A percentile compares a stretch with the other conserved stretches of the same genome.
Conservation (phyloP, 2,888 invertebrate genomes). For the Drosophila borealis region DNA sequence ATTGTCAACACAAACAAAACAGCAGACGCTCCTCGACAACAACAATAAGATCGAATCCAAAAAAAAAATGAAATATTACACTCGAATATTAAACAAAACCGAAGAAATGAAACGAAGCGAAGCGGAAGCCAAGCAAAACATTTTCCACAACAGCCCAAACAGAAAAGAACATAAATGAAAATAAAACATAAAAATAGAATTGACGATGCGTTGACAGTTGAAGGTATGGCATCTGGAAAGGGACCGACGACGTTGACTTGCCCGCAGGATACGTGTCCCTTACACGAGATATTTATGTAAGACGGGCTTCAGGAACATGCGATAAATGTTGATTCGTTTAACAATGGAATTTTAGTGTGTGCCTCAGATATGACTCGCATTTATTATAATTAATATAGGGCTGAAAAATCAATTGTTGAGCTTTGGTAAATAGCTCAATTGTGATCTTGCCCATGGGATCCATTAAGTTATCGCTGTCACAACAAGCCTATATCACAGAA, state of each 20-base stretch:
- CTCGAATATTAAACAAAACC: conserved; percentile 72
- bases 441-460: too few relatives aligned
- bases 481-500: too few relatives aligned
- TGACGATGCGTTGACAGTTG: conserved; percentile 79
- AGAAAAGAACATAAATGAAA: conserved; percentile 59
- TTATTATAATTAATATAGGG: not conserved
- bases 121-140: conserved; percentile 66
- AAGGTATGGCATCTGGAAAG: conserved; percentile 35
- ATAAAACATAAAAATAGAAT: conserved; percentile 81
- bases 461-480: too few relatives aligned
- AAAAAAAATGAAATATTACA: conserved; percentile 77
- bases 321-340: conserved; percentile 9
- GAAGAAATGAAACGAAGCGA: conserved; percentile 44
- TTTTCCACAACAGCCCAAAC: conserved; percentile 18
- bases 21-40: conserved; percentile 48
- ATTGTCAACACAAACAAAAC: conserved; percentile 66
- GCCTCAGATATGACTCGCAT: conserved; percentile 20
- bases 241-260: conserved; percentile 6
- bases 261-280: conserved; percentile 60
- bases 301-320: conserved; percentile 10
- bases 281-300: conserved; percentile 22
- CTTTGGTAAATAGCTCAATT: not conserved
- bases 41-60: conserved; percentile 19
- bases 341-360: conserved; percentile 23
- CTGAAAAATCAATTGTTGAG: not conserved